Percentiles rank a stretch among this genome's conserved stretches.
Evolutionary conservation across 1,140 invertebrate genomes (phyloP).

Genomic region (Drosophila arawakana): DNA sequence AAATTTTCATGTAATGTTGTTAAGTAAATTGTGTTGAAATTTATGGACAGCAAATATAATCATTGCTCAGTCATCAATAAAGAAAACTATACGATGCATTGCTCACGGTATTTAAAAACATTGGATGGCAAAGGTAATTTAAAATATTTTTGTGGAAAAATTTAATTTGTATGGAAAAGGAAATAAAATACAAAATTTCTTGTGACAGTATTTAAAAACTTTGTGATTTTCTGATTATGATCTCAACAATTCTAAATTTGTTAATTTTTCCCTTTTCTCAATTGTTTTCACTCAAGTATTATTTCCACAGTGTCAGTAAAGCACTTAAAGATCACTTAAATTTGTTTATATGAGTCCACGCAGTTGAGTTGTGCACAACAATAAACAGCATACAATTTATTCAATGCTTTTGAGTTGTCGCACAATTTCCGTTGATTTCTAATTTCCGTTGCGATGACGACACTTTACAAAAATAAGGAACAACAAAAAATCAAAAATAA

Average conservation of each 20-base stretch:
- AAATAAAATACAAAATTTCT: background rate
- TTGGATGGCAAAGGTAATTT: too few species aligned
- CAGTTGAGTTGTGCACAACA: background rate
- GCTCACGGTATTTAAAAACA: too few species aligned
- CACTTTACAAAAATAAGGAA: conserved; percentile 62
- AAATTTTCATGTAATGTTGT: conserved; percentile 22
- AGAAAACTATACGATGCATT: too few species aligned
- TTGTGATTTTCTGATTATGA: background rate
- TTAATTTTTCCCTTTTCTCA: too few species aligned
- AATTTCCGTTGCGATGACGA: conserved; percentile 70
- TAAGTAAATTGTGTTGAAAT: conserved; percentile 7
- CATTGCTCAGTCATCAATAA: too few species aligned
- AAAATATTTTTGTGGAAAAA: too few species aligned
- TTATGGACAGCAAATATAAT: background rate
- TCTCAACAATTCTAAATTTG: too few species aligned
- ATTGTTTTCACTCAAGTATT: background rate
- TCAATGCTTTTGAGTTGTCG: conserved; percentile 52
- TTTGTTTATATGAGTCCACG: background rate
- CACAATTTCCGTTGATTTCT: conserved; percentile 79
- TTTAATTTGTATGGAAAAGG: too few species aligned
- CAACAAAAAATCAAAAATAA: conserved; percentile 27
- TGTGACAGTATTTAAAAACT: background rate
- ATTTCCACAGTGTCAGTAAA: background rate
- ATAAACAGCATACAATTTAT: conserved; percentile 43
- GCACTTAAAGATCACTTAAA: conserved; percentile 13